phyloP scores from a whole-genome alignment of 1,140 invertebrate species.

The Sycobia sp. region DNA sequence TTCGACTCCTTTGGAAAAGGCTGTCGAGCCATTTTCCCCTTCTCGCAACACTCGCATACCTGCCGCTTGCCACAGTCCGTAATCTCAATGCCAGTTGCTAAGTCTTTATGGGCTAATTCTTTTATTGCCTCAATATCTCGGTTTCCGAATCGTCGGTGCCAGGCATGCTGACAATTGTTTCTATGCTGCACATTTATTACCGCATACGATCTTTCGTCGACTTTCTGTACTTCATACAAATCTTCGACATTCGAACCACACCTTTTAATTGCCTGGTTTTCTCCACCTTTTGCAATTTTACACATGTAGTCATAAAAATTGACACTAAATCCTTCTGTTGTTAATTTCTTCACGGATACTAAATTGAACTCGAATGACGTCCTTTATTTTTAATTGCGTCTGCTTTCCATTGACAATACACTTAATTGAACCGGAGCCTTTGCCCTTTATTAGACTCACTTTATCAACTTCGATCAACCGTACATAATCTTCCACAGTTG shows the following conservation, averaged over 20 bases:
- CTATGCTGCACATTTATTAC: not conserved
- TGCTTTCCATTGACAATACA: not conserved
- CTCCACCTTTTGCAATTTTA: not conserved
- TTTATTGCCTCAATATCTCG: too few relatives aligned
- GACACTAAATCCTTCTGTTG: constrained; percentile 44
- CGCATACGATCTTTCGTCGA: not conserved
- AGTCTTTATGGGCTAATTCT: not conserved
- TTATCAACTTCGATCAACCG: not conserved
- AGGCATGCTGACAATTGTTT: constrained; percentile 22
- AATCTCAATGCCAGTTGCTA: constrained; percentile 17
- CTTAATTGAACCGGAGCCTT: constrained; percentile 11
- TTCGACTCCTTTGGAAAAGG: constrained; percentile 1
- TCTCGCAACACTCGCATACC: constrained; percentile 30
- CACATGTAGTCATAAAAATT: too few relatives aligned
- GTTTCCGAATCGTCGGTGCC: constrained; percentile 15
- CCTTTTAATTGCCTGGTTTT: not conserved
- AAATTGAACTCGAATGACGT: constrained; percentile 40
- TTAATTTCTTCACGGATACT: too few relatives aligned
- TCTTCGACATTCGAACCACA: not conserved
- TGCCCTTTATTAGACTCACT: constrained; percentile 8
- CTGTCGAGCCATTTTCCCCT: too few relatives aligned
- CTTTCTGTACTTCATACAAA: constrained; percentile 6
- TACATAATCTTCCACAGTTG: too few relatives aligned
- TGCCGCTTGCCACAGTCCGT: not conserved
- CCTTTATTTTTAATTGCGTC: constrained; percentile 30